These are phyloP conservation scores for Halichoerus grypus DNA, from an alignment of 2,113 vertebrate genomes.

Conservation along the genomic window DNA sequence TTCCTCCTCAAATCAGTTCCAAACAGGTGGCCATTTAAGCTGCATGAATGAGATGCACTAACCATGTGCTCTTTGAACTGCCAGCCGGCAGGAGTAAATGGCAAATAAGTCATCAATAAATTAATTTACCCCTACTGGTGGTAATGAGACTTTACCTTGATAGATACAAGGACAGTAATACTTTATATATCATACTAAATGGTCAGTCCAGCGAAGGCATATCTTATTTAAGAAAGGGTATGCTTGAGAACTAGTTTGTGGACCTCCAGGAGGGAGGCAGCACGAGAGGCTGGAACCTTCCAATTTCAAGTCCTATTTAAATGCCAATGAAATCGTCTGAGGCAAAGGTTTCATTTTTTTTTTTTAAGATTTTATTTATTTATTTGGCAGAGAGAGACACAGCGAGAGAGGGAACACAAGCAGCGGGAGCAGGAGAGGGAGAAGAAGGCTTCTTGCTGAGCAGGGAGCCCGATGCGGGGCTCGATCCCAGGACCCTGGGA, in stretches of 20 bases:
- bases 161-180: background rate
- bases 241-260: background rate
- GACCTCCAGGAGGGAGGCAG: background rate
- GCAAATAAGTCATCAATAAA: slow-evolving; percentile 32
- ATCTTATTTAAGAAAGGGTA: slow-evolving; percentile 48
- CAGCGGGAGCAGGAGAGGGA: too few relatives aligned
- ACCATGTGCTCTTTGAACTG: background rate
- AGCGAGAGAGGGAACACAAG: too few relatives aligned
- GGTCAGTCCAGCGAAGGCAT: background rate
- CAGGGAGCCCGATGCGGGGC: too few relatives aligned
- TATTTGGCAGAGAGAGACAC: too few relatives aligned
- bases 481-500: too few relatives aligned
- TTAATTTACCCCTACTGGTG: background rate
- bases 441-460: too few relatives aligned
- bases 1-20: slow-evolving; percentile 41
- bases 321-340: background rate
- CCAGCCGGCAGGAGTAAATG: background rate
- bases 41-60: background rate
- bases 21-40: slow-evolving; percentile 53
- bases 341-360: background rate
- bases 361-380: too few relatives aligned
- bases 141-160: slow-evolving; percentile 5
- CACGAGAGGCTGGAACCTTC: background rate
- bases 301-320: slow-evolving; percentile 35
- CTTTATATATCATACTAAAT: background rate